Evolutionary conservation across 2,113 vertebrate genomes (phyloP).

Genomic region (human): DNA sequence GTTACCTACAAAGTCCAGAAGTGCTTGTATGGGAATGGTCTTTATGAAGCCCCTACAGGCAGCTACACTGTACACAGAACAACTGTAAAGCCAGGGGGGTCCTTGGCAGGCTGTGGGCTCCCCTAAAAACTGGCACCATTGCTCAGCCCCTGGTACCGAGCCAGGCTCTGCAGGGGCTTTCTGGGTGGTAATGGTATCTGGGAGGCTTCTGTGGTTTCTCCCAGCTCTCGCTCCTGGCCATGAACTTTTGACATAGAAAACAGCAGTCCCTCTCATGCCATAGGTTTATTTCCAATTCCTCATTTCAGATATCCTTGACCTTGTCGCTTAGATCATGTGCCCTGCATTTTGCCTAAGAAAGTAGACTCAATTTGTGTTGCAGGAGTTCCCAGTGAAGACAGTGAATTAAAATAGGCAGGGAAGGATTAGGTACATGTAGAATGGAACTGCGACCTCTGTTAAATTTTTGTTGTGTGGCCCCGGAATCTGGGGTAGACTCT

Average conservation of each 20-base stretch:
- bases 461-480: neutral
- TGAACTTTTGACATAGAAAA: neutral
- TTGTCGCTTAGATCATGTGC: neutral
- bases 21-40: neutral
- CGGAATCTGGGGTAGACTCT: neutral
- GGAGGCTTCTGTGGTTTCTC: neutral
- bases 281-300: neutral
- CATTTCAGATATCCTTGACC: neutral
- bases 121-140: neutral
- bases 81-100: neutral
- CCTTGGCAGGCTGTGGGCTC: neutral
- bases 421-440: neutral
- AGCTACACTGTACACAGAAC: too few relatives aligned
- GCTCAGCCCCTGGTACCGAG: neutral
- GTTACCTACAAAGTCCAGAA: neutral
- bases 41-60: neutral
- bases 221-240: fast-evolving
- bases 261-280: neutral
- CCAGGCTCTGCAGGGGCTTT: neutral
- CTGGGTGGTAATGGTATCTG: neutral
- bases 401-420: neutral
- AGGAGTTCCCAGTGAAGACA: neutral
- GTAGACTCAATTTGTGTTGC: neutral
- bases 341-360: neutral
- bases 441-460: neutral